Base-by-base conservation (phyloP, 2,888 invertebrate species). In the Sphinx pinastri region DNA sequence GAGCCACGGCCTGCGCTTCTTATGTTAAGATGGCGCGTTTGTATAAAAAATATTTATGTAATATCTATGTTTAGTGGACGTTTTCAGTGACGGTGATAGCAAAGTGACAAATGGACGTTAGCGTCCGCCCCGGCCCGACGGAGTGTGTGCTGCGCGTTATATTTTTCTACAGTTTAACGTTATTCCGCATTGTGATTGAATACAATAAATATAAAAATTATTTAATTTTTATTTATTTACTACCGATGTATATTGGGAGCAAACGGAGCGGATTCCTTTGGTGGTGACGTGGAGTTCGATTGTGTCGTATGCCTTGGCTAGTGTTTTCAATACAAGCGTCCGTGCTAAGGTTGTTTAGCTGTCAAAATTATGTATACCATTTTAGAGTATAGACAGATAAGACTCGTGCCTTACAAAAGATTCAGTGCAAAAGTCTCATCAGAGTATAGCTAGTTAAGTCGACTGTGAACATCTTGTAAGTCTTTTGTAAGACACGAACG, bases 221-320 rank as follows among this genome's bases (percentile, higher is more conserved):
- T 85, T 84, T 85, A 86, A 88, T 86, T 84, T 87, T 85, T 90
- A 91, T 91, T 91, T 89, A 90, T 90, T 85, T 84, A 85, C 81
- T 81, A 77, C 80, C 84, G 77, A 47, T 77, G 77, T 78, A 74
- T 76, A 77, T 84, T 83, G 84, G 84, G 82, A 85, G 79, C 83
- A 84, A 71, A 74, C 74, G 84, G 87, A 86, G 85, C 86, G 86
- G 87, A 76, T 74, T 81, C 80, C 80, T 80, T 76, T 59, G 52
- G 67, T 60, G 68, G 52, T 13, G 25, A 55, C 49, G 49, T 58
- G 57, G 55, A 51, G 45, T 68, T 60, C 47, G 14, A 25, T 54
- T n/a, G 54, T 25, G 57, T 11, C 38, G 14, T 68, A 25, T 60
- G 52, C 49, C 52, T 59, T 59, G 60, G 38, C 69, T 19, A 68